phyloP scores from a whole-genome alignment of 2,113 vertebrate genomes.

The Elephantulus edwardii region DNA sequence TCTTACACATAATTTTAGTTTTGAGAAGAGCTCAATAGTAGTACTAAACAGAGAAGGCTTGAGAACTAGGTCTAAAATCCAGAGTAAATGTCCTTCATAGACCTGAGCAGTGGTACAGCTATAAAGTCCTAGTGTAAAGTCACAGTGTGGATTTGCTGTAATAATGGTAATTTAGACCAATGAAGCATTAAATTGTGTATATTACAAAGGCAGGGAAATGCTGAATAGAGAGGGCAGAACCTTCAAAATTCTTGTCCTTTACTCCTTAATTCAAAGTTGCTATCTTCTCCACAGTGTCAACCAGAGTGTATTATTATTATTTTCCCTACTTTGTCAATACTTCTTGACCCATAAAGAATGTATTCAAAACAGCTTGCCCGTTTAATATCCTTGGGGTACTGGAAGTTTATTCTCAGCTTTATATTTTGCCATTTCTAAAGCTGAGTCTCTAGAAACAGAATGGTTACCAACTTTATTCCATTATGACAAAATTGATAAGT shows the following conservation, averaged over 20 bases:
- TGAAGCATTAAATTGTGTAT: slow-evolving; percentile 19
- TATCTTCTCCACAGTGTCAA: not conserved
- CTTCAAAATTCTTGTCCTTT: slow-evolving; percentile 8
- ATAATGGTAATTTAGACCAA: slow-evolving; percentile 32
- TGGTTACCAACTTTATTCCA: not conserved
- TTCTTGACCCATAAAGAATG: not conserved
- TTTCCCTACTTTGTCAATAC: not conserved
- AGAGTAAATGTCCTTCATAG: not conserved
- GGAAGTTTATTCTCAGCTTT: not conserved
- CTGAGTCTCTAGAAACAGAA: not conserved
- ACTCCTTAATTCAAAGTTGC: not conserved
- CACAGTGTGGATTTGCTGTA: not conserved
- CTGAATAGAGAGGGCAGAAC: slow-evolving; percentile 5
- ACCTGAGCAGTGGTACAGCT: not conserved
- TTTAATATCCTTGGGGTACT: not conserved
- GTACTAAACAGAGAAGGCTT: not conserved
- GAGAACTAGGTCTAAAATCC: not conserved
- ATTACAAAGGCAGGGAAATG: not conserved
- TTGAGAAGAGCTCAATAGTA: not conserved
- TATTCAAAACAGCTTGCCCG: not conserved
- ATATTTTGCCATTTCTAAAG: not conserved
- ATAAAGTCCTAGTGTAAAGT: slow-evolving; percentile 35
- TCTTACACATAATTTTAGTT: too few relatives aligned
- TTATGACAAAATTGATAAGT: not conserved
- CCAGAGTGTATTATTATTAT: not conserved